A percentile compares a stretch with the other conserved stretches of the same genome.
These are phyloP conservation scores for Vulpes ferrilata DNA, from an alignment of 2,113 vertebrate genomes.

Conservation along the genomic window DNA sequence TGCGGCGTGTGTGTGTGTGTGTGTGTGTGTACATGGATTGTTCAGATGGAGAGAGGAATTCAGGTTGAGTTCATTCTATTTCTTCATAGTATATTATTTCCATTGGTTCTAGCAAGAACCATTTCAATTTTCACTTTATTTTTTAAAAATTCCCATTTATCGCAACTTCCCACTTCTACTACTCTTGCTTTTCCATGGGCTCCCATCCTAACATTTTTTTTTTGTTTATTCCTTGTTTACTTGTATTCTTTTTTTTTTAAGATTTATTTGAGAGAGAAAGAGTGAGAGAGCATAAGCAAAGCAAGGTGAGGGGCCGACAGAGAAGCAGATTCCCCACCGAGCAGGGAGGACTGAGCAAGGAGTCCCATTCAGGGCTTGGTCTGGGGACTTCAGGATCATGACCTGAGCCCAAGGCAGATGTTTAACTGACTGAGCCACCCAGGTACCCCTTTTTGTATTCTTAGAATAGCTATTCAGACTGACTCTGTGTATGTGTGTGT, in stretches of 20 bases:
- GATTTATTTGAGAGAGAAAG: too few species aligned
- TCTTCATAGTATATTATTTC: background rate
- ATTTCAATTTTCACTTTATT: conserved; percentile 17
- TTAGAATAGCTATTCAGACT: background rate
- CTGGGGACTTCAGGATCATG: too few species aligned
- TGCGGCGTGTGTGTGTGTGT: background rate
- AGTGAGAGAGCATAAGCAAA: too few species aligned
- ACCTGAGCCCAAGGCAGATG: too few species aligned
- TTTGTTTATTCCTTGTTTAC: background rate
- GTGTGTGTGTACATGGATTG: background rate
- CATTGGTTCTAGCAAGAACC: background rate
- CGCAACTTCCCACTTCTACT: background rate
- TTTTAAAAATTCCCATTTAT: background rate
- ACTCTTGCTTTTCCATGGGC: background rate
- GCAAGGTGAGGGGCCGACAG: too few species aligned
- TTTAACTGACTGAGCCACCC: too few species aligned
- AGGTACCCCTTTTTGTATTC: background rate
- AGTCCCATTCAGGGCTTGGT: too few species aligned
- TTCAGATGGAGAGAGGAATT: background rate
- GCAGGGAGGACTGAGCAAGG: too few species aligned
- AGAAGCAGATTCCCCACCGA: too few species aligned
- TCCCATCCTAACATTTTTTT: background rate
- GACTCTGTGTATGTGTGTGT: background rate
- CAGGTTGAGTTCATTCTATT: background rate
- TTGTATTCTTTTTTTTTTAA: background rate